phyloP scores from a whole-genome alignment of 2,797 vertebrate species.

The Artibeus jamaicensis region DNA sequence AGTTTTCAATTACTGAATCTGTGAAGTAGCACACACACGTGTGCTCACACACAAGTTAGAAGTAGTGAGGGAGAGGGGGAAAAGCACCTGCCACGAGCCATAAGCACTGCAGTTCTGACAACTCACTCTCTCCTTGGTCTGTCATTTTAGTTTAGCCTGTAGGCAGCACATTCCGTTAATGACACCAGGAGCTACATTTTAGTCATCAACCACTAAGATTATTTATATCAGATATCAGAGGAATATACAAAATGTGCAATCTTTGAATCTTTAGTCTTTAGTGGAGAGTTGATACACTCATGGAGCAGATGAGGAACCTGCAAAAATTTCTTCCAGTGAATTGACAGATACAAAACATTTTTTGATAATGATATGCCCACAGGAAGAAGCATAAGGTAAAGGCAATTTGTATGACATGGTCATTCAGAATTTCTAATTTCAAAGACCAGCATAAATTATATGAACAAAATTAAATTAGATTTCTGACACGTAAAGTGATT shows the following conservation, averaged over 20 bases:
- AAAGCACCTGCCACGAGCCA: neutral
- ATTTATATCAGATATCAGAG: conserved; percentile 75
- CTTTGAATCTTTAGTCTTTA: neutral
- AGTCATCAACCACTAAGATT: neutral
- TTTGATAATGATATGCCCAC: neutral
- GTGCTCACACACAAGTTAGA: neutral
- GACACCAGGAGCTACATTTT: neutral
- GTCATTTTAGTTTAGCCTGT: conserved; percentile 66
- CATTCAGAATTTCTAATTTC: conserved; percentile 38
- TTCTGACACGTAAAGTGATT: neutral
- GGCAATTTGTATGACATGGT: neutral
- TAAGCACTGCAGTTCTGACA: conserved; percentile 39
- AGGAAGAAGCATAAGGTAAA: neutral
- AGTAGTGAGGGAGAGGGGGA: rapidly evolving
- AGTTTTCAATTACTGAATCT: conserved; percentile 61
- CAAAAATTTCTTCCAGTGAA: neutral
- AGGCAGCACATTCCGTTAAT: neutral
- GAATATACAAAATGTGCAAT: conserved; percentile 60
- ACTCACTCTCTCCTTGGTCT: neutral
- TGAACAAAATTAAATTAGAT: neutral
- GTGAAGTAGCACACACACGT: neutral
- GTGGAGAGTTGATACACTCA: neutral
- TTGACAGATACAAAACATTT: neutral
- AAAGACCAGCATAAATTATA: neutral
- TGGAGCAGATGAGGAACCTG: neutral